Percentiles rank a stretch among this genome's conserved stretches.
phyloP scores from a whole-genome alignment of 2,113 vertebrate species.

The Agelaius tricolor region DNA sequence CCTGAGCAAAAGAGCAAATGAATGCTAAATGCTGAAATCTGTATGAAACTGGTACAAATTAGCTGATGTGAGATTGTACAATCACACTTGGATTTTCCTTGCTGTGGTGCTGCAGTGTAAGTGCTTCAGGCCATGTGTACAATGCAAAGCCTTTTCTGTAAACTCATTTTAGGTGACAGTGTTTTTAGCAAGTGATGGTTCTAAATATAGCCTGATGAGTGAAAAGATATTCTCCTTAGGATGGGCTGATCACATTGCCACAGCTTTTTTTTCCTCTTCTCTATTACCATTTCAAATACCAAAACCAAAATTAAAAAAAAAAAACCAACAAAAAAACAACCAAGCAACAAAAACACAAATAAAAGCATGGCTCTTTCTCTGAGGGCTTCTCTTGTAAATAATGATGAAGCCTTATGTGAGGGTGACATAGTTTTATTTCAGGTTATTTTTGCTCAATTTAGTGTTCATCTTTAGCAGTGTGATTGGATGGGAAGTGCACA shows the following conservation, averaged over 20 bases:
- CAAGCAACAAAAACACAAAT: background rate
- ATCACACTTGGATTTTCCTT: slow-evolving; percentile 38
- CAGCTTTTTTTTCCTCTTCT: background rate
- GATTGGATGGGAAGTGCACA: background rate
- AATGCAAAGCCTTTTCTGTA: slow-evolving; percentile 53
- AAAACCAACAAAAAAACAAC: too few species aligned
- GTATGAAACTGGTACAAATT: slow-evolving; percentile 11
- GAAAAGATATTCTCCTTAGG: slow-evolving; percentile 61
- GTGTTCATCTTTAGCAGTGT: background rate
- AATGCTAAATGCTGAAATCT: slow-evolving; percentile 14
- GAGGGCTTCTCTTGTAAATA: background rate
- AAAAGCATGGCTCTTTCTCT: background rate
- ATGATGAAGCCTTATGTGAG: background rate
- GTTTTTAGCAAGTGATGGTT: slow-evolving; percentile 60
- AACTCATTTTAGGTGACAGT: slow-evolving; percentile 69
- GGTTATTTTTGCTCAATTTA: background rate
- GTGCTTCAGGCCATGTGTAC: slow-evolving; percentile 15
- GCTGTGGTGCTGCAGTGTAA: slow-evolving; percentile 39
- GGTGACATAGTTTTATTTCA: background rate
- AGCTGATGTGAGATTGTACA: slow-evolving; percentile 33
- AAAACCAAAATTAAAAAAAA: background rate
- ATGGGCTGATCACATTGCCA: slow-evolving; percentile 28
- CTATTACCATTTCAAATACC: background rate
- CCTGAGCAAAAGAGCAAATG: slow-evolving; percentile 13
- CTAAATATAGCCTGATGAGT: slow-evolving; percentile 65